Evolutionary conservation across 2,888 invertebrate genomes (phyloP), one percentile per base, ranked within the genome.

Genomic region (Trilocha varians): DNA sequence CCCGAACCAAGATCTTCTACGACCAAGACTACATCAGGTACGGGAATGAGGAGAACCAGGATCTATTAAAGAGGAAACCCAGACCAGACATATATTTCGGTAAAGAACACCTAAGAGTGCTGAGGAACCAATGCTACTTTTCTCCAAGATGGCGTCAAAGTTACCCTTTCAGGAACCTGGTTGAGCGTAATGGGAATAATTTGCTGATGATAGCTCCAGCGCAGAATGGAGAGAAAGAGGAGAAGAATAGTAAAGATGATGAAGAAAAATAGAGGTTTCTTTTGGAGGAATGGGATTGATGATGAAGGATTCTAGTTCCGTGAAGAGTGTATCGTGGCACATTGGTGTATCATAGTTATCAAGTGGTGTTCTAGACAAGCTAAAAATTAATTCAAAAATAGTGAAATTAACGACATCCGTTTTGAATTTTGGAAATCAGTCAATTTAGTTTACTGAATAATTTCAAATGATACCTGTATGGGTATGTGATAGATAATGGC

Each of bases 181-280:
- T 70, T 0, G 91, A 91, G 53, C 78, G 88, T 16, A 91, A 91
- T 56, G 89, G 90, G 0, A 91, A 91, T 57, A 90, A 91, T 57
- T 59, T 91, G 45, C 54, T 91, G 43, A 91, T 91, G 90, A 91
- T 91, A 9, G 90, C 90, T 0, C 90, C 91, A 0, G 78, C 65
- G 0, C 59, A 62, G 18, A 63, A 63, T 45, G 75, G 66, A 4
- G 74, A 74, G 42, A 74, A 76, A 4, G 68, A 64, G 4, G 62
- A 62, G 34, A 63, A 64, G 42, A 54, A 53, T 38, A 60, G 46
- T 25, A 59, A 61, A 1, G 53, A 56, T 46, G 65, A 63, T 1
- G 65, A 63, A 38, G 65, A 63, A 5, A 34, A 38, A 11, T 18
- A n/a, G n/a, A n/a, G n/a, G n/a, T n/a, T n/a, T n/a, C n/a, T n/a